These are phyloP conservation scores for Perca schrenkii DNA, from an alignment of 2,113 vertebrate genomes.

Conservation along the genomic window DNA sequence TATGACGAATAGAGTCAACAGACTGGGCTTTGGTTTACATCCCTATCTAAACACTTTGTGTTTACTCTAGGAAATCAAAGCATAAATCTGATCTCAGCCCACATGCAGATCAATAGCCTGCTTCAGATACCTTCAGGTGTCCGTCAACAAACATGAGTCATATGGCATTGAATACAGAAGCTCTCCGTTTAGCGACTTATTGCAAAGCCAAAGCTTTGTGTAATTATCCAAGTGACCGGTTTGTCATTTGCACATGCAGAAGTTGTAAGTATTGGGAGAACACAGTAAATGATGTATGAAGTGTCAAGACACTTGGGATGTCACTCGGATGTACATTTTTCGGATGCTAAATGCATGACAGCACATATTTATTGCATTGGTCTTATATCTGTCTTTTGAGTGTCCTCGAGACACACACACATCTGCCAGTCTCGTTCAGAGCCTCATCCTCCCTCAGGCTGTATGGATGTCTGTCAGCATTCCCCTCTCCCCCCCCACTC, in stretches of 20 bases:
- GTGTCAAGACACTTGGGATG: not conserved
- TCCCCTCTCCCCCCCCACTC: not conserved
- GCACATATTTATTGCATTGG: not conserved
- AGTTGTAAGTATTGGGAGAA: not conserved
- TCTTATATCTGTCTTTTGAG: slow-evolving; percentile 1
- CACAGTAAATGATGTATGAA: not conserved
- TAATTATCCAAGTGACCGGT: slow-evolving; percentile 24
- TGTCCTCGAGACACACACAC: slow-evolving; percentile 39
- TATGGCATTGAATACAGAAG: slow-evolving; percentile 30
- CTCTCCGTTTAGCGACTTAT: slow-evolving; percentile 13
- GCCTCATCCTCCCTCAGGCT: slow-evolving; percentile 47
- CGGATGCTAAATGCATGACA: not conserved
- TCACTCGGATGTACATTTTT: not conserved
- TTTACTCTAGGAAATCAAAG: slow-evolving; percentile 78
- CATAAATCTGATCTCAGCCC: slow-evolving; percentile 76
- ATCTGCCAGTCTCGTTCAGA: slow-evolving; percentile 63
- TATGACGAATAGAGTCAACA: slow-evolving; percentile 83
- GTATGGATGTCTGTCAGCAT: slow-evolving; percentile 55
- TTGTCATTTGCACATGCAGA: slow-evolving; percentile 32
- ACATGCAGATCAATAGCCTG: slow-evolving; percentile 68
- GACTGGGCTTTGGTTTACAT: slow-evolving; percentile 79
- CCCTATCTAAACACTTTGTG: slow-evolving; percentile 74
- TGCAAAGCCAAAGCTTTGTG: slow-evolving; percentile 36
- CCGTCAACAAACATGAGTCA: slow-evolving; percentile 60
- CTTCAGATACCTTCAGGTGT: slow-evolving; percentile 68